Conservation (phyloP, 23 tunicate species). For the Styela plicata region DNA sequence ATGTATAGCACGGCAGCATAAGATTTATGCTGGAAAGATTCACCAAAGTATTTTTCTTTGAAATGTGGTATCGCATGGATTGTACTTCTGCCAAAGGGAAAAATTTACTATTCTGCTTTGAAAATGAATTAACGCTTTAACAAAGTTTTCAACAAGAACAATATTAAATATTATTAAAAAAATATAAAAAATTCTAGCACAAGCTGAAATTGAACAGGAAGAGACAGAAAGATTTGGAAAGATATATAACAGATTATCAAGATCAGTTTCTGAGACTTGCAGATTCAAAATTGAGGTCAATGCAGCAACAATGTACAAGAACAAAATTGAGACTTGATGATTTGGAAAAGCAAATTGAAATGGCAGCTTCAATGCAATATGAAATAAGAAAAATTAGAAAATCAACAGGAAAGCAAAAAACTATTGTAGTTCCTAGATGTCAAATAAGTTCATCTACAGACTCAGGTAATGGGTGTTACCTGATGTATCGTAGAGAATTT, state of each 20-base stretch:
- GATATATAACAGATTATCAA: not conserved
- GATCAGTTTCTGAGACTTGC: not conserved
- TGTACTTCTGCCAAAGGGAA: no score
- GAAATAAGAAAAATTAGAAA: not conserved
- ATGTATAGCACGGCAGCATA: no score
- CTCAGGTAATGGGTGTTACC: no score
- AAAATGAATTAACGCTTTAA: no score
- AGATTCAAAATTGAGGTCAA: not conserved
- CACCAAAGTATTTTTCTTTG: no score
- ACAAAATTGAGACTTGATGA: not conserved
- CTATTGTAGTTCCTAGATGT: not conserved
- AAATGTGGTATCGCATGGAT: no score
- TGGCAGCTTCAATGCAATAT: not conserved
- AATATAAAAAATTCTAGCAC: no score
- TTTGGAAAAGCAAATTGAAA: not conserved
- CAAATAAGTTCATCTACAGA: not conserved
- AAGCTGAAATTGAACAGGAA: not conserved
- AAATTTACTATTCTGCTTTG: no score
- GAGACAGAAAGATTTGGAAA: not conserved
- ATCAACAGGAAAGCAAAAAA: not conserved
- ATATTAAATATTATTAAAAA: no score
- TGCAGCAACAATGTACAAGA: not conserved
- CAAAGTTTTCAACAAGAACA: no score
- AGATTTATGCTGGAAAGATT: no score
- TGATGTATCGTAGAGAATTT: no score